These are phyloP conservation scores for Ageneiosus marmoratus DNA, from an alignment of 2,113 vertebrate genomes.

Conservation along the genomic window DNA sequence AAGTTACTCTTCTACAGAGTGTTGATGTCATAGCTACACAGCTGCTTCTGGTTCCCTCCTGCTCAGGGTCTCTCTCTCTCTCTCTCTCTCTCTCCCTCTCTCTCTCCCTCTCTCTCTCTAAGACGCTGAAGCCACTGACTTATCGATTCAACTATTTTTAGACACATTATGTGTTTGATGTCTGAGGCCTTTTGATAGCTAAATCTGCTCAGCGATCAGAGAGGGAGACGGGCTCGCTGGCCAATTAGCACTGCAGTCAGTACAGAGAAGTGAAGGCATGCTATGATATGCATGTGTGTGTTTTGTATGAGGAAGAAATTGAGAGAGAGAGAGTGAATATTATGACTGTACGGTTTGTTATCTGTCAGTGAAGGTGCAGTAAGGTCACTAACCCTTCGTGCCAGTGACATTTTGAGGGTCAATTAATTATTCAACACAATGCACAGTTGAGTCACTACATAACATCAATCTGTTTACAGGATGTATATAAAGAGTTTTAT, in stretches of 20 bases:
- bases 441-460: conserved; percentile 13
- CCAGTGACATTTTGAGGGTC: conserved; percentile 46
- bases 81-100: not conserved
- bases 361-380: conserved; percentile 19
- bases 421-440: conserved; percentile 49
- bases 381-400: conserved; percentile 28
- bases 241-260: conserved; percentile 37
- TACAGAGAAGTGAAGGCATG: conserved; percentile 19
- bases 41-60: not conserved
- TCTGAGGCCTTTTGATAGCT: conserved; percentile 42
- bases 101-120: conserved; percentile 4
- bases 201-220: conserved; percentile 33
- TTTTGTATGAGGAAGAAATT: not conserved
- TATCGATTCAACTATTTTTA: conserved; percentile 44
- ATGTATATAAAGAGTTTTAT: not conserved
- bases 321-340: conserved; percentile 6
- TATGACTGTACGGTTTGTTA: not conserved
- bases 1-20: not conserved
- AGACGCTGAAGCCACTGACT: conserved; percentile 26
- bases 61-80: no score
- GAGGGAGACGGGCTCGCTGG: conserved; percentile 5
- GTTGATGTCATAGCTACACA: not conserved
- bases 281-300: conserved; percentile 15
- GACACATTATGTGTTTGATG: conserved; percentile 40
- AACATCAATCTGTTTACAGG: not conserved